Percentiles rank a stretch among this genome's conserved stretches.
phyloP scores from a whole-genome alignment of 2,797 vertebrate genomes.

The Helarctos malayanus region DNA sequence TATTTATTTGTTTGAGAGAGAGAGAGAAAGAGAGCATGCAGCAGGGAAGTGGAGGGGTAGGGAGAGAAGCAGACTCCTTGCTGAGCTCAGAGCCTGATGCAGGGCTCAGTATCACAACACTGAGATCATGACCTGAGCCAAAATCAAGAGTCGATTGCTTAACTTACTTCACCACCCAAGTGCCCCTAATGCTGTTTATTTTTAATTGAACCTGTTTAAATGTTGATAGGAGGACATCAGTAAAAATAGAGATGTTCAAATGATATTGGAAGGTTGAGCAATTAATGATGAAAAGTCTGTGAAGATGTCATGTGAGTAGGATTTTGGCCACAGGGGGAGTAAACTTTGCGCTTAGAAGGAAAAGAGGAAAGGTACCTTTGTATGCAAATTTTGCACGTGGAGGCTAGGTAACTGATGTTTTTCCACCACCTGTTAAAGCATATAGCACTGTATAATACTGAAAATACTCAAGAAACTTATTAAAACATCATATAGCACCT shows the following conservation, averaged over 20 bases:
- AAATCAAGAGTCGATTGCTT: background rate
- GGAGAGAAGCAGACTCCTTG: background rate
- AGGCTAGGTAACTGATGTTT: background rate
- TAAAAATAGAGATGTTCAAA: slow-evolving; percentile 19
- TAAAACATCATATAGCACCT: background rate
- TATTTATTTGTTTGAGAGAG: background rate
- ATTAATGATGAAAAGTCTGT: background rate
- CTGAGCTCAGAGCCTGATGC: background rate
- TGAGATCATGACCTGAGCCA: background rate
- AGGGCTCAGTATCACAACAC: background rate
- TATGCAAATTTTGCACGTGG: background rate
- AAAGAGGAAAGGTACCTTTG: background rate
- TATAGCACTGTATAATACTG: background rate
- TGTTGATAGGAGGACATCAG: background rate
- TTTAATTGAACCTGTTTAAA: background rate
- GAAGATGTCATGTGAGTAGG: background rate
- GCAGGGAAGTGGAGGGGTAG: background rate
- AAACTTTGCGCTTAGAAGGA: background rate
- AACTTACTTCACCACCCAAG: background rate
- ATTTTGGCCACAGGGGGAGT: background rate
- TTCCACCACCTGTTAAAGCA: background rate
- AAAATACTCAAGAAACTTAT: slow-evolving; percentile 8
- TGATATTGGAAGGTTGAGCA: background rate
- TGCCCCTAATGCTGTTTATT: background rate
- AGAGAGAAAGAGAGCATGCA: background rate